Evolutionary conservation across 2,113 vertebrate species (phyloP).

Genomic region (Zapornia atra): DNA sequence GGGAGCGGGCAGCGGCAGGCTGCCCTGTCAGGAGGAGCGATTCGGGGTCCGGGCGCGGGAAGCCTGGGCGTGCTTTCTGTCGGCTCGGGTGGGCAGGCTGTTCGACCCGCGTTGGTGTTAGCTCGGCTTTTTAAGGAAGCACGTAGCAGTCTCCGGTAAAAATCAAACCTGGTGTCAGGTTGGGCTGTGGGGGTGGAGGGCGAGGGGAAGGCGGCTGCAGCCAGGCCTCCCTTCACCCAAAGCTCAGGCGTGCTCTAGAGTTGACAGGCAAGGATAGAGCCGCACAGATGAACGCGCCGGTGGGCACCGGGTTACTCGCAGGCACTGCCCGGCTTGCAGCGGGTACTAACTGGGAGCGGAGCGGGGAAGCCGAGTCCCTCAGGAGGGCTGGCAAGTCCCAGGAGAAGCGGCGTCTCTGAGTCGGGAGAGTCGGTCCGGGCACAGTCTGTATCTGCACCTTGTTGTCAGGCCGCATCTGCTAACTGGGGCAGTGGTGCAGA

Average conservation of each 20-base stretch:
- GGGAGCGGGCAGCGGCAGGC: not conserved
- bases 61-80: not conserved
- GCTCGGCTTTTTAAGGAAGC: not conserved
- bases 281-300: not conserved
- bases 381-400: accelerated
- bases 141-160: accelerated
- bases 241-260: not conserved
- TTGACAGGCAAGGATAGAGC: not conserved
- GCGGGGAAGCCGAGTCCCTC: not conserved
- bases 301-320: accelerated
- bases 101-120: not conserved
- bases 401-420: not conserved
- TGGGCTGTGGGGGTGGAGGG: not conserved
- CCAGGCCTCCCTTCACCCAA: not conserved
- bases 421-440: accelerated
- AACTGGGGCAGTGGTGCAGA: accelerated
- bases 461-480: not conserved
- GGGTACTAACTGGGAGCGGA: not conserved
- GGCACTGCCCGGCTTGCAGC: accelerated
- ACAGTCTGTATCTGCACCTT: accelerated
- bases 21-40: not conserved
- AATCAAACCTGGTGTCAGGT: not conserved
- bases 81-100: not conserved
- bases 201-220: accelerated
- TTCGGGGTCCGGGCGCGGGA: not conserved